These are phyloP conservation scores for Argyrosomus japonicus DNA, from an alignment of 2,113 vertebrate species.

Conservation along the genomic window DNA sequence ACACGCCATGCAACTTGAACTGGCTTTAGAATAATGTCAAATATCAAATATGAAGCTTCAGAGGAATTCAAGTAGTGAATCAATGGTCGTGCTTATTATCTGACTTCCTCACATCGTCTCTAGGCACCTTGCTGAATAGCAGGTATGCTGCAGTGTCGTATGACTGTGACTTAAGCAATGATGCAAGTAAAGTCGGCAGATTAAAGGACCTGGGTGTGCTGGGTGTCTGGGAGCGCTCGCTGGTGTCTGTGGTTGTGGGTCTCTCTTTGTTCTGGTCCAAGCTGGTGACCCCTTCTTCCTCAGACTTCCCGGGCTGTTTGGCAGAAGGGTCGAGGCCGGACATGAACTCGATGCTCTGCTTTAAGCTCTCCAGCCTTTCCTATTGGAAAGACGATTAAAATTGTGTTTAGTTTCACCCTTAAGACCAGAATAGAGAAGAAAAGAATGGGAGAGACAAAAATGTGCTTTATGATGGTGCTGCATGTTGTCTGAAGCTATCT, in stretches of 20 bases:
- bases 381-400: slow-evolving; percentile 65
- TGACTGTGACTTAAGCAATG: background rate
- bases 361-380: slow-evolving; percentile 96
- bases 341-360: slow-evolving; percentile 98
- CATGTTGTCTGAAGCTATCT: slow-evolving; percentile 5
- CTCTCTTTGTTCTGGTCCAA: slow-evolving; percentile 80
- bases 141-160: background rate
- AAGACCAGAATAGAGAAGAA: background rate
- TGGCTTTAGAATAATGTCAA: background rate
- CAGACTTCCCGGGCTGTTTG: slow-evolving; percentile 82
- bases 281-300: slow-evolving; percentile 74
- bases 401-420: background rate
- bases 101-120: background rate
- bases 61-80: background rate
- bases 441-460: background rate
- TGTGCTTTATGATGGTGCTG: background rate
- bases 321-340: slow-evolving; percentile 89
- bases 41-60: background rate
- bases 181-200: background rate
- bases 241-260: slow-evolving; percentile 72
- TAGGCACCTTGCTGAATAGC: background rate
- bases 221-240: slow-evolving; percentile 84
- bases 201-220: slow-evolving; percentile 81
- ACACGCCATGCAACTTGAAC: background rate
- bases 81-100: background rate